Evolutionary conservation across 2,888 invertebrate genomes (phyloP), one percentile per base, ranked within the genome.

Genomic region (Himalopsyche tibetana): DNA sequence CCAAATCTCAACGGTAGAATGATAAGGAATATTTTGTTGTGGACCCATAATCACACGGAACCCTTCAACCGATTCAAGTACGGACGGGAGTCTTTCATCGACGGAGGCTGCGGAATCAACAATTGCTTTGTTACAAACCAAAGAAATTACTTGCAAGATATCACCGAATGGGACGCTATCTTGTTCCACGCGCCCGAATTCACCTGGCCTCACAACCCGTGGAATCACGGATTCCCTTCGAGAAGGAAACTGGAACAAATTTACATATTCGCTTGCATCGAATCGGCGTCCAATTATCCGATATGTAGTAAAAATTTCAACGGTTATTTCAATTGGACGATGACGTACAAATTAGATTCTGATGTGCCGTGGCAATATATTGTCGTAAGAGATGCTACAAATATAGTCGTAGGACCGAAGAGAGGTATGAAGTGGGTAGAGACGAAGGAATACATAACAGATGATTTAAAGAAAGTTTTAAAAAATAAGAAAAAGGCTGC

Each of bases 121-220:
- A 93, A 94, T 83, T 95, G 94, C 87, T 93, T 90, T 86, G 89
- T 93, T 0, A 93, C 91, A 89, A 80, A 89, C 83, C 88, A 91
- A 55, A 90, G 90, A 82, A 88, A 79, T 9, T 82, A 89, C 15
- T 87, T 92, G 0, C 89, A 90, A 0, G 91, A 93, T 84, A 90
- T 91, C 6, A 90, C 91, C 17, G 88, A 91, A 45, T 93, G 90
- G 56, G 93, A 94, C 80, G 94, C 94, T 0, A 90, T 95, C 8
- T 82, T 95, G 0, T 94, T 94, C 84, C 94, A 94, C 83, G 92
- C 92, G 0, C 92, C 92, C 36, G 90, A 91, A 80, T 87, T 87
- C 11, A 51, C 45, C 0, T 84, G 69, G 55, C n/a, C 9, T 17
- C 45, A 69, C 9, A 85, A 86, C 28, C n/a, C 89, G 0, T 28